Conservation (phyloP, 1,140 invertebrate genomes). For the Zaprionus lachaisei region DNA sequence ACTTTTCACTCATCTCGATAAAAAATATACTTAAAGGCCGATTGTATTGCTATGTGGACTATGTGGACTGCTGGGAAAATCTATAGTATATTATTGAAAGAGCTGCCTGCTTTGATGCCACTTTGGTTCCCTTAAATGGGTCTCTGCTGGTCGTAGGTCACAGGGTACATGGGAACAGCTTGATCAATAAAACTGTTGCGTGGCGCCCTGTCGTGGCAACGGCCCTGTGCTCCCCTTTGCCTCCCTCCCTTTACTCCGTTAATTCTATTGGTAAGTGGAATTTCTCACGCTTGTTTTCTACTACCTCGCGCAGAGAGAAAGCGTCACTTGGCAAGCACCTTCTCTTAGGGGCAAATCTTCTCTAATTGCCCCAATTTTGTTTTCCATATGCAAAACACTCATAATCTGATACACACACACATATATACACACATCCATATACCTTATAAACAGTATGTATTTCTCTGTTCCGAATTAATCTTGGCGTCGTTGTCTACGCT, state of each 20-base stretch:
- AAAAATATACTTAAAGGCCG: constrained; percentile 24
- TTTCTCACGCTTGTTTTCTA: constrained; percentile 62
- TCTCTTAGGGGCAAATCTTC: constrained; percentile 49
- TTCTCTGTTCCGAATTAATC: constrained; percentile 17
- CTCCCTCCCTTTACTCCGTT: constrained; percentile 23
- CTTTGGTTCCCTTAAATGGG: not conserved
- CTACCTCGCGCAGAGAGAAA: constrained; percentile 56
- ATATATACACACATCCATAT: not conserved
- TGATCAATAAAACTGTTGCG: constrained; percentile 70
- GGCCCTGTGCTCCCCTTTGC: not conserved
- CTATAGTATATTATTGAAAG: not conserved
- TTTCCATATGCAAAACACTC: constrained; percentile 17
- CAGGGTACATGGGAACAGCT: constrained; percentile 23
- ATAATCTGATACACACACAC: constrained; percentile 9
- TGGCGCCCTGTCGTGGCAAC: constrained; percentile 78
- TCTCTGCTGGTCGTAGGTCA: not conserved
- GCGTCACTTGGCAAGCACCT: constrained; percentile 31
- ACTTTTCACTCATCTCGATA: constrained; percentile 46
- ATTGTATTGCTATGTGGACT: not conserved
- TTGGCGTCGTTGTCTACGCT: constrained; percentile 19
- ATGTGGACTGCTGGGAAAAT: not conserved
- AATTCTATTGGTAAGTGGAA: constrained; percentile 14
- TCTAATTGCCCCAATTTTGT: constrained; percentile 59
- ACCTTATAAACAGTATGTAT: not conserved
- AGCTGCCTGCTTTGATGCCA: not conserved